These are phyloP conservation scores for Sebastes kiyomatsui DNA, from an alignment of 2,797 vertebrate genomes.

Conservation along the genomic window DNA sequence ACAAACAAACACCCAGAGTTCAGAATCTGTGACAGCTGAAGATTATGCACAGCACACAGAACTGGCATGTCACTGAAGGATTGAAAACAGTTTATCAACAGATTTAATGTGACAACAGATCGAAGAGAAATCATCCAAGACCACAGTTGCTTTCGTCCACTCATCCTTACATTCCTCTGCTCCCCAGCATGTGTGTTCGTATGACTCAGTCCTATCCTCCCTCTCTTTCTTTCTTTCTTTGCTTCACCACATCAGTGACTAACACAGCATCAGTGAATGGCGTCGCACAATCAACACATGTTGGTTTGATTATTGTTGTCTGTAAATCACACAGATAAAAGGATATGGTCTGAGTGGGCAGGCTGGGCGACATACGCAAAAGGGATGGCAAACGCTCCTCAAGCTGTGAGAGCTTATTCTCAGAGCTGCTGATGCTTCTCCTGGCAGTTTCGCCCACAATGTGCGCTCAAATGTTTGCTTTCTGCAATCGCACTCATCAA, in stretches of 20 bases:
- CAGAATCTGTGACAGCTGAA: background rate
- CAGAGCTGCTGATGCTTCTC: slow-evolving; percentile 28
- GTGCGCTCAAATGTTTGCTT: slow-evolving; percentile 34
- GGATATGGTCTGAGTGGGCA: slow-evolving; percentile 34
- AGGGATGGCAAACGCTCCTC: slow-evolving; percentile 22
- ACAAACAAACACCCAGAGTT: background rate
- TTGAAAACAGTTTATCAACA: background rate
- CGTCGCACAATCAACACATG: slow-evolving; percentile 30
- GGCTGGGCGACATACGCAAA: slow-evolving; percentile 20
- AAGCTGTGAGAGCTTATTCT: slow-evolving; percentile 39
- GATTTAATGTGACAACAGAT: slow-evolving; percentile 19
- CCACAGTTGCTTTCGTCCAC: background rate
- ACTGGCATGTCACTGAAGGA: background rate
- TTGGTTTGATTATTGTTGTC: slow-evolving; percentile 49
- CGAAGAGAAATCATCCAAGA: slow-evolving; percentile 1
- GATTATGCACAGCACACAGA: background rate
- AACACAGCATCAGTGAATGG: slow-evolving; percentile 23
- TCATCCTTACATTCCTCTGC: slow-evolving; percentile 26
- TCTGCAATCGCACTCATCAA: slow-evolving; percentile 12
- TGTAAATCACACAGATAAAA: slow-evolving; percentile 45
- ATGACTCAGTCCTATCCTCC: slow-evolving; percentile 37
- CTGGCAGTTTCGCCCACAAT: slow-evolving; percentile 21
- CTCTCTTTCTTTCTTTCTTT: background rate
- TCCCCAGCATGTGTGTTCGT: slow-evolving; percentile 13
- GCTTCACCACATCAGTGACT: slow-evolving; percentile 35